Evolutionary conservation across 2,888 invertebrate genomes (phyloP), one percentile per base, ranked within the genome.

Genomic region (Cryptocephalus primarius): DNA sequence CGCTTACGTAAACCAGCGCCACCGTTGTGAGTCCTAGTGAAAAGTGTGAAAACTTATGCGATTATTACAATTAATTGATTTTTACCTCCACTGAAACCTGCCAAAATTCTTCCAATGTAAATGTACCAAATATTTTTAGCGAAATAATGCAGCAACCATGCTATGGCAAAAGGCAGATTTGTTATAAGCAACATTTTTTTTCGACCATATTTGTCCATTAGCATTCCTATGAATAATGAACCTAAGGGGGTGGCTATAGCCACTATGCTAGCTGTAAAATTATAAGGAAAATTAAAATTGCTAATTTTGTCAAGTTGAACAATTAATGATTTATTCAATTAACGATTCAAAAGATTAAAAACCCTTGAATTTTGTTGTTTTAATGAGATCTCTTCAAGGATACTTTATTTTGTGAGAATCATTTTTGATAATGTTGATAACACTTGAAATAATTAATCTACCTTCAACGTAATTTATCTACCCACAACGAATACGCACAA

Each of bases 121-220:
- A 79, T 69, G 39, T 65, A 62, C 57, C 64, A 65, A 8, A 75
- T 60, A 39, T 70, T 67, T 11, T 58, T 62, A 1, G 76, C 70
- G n/a, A 62, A 56, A 12, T 68, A 67, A 33, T 75, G 64, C 8
- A 76, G 50, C 13, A 73, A 53, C 77, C 77, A 79, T 10, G 75
- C 68, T 34, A 72, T 49, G 14, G 70, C 60, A 48, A 72, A 69
- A 1, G 77, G 76, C 14, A 76, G 11, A 41, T 71, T 70, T 2
- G 74, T 64, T 1, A 70, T 32, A 8, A 75, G 55, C 48, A 72
- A 71, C 12, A 75, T 59, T 42, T 58, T 64, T 60, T 72, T 76
- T 10, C 79, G 64, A 1, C 79, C 79, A 56, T 70, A 74, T 54
- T 58, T 65, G 58, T 79, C 79, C 76, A 78, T 77, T 42, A 79